phyloP scores from a whole-genome alignment of 2,888 invertebrate genomes.

The Exephanes ischioxanthus region DNA sequence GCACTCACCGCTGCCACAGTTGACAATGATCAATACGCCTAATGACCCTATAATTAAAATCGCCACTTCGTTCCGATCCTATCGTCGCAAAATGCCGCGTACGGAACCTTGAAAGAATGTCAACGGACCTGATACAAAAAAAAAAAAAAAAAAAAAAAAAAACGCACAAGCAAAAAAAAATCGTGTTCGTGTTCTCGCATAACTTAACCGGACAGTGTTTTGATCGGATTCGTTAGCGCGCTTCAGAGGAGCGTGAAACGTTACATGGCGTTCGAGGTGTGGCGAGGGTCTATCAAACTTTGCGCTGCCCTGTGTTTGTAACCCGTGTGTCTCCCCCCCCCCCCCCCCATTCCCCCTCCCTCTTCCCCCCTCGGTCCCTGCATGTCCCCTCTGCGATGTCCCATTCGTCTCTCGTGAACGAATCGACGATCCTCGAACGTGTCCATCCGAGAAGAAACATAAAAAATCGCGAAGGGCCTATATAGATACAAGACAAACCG shows the following conservation, averaged over 20 bases:
- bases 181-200: conserved; percentile 66
- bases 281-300: conserved; percentile 74
- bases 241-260: conserved; percentile 78
- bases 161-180: conserved; percentile 11
- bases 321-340: conserved; percentile 29
- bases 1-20: neutral
- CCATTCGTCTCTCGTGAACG: conserved; percentile 40
- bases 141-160: conserved; percentile 27
- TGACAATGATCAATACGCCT: neutral
- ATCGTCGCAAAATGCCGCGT: neutral
- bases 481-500: conserved; percentile 46
- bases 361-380: neutral
- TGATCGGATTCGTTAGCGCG: conserved; percentile 76
- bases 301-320: conserved; percentile 48
- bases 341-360: neutral
- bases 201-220: conserved; percentile 74
- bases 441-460: conserved; percentile 46
- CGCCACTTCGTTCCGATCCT: neutral
- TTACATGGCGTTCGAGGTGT: conserved; percentile 78
- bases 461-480: conserved; percentile 12
- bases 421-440: conserved; percentile 45
- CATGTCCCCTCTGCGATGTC: neutral
- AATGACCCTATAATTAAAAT: neutral
- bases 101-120: neutral
- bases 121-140: conserved; percentile 4